Evolutionary conservation across 2,113 vertebrate species (phyloP), one percentile per base, ranked within the genome.

Genomic region (Cervus canadensis): DNA sequence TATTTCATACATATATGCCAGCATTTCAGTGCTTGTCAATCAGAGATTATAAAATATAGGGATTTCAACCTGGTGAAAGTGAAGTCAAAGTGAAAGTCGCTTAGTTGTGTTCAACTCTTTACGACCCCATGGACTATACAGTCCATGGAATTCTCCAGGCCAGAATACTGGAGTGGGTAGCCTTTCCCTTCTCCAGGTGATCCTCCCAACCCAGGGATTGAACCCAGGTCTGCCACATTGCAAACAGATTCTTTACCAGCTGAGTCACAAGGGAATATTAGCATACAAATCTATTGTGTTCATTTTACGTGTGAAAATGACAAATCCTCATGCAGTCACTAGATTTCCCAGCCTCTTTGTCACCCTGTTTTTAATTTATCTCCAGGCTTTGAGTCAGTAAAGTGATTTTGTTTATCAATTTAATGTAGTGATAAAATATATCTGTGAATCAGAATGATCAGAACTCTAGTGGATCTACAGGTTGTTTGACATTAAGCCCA

Each of bases 1-100:
- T 30, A 56, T 99, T 99, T 99, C 99, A 98, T 99, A 99, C 99
- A 97, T 99, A 98, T 97, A 99, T 98, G 99, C 99, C 95, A 98
- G 99, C 98, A 95, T 99, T 99, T 99, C 99, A 99, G 99, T 99
- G 99, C 28, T 30, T 62, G 99, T 99, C 99, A 99, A 97, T 99
- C 99, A 99, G 97, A 99, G 99, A 99, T 99, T 99, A 99, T 99
- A 99, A 99, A 99, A 99, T 99, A 99, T 98, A 99, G 98, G 99
- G 99, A 99, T 99, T 99, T 99, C 99, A 99, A 99, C 60, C 12
- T 30, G 60, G 59, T 60, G 59, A 60, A 60, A 60, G 5, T 60
- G 59, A 30, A 60, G 12, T 60, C 59, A 60, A 60, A 60, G 59
- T 60, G 28, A 30, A 30, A 60, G 59, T 60, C 2, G 6, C 26